phyloP scores from a whole-genome alignment of 2,888 invertebrate species.

The Callyntrura guangdongensis region DNA sequence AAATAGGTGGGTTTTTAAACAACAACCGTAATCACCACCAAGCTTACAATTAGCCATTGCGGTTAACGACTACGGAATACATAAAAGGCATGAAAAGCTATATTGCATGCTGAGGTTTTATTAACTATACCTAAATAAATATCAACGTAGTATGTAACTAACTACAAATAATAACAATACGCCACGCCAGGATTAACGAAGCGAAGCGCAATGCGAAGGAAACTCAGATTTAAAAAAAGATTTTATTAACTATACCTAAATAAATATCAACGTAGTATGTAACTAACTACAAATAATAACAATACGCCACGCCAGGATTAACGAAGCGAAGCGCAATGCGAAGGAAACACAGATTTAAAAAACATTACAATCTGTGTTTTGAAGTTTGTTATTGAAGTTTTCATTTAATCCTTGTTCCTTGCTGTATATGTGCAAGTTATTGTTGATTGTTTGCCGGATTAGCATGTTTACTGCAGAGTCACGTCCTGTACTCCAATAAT shows the following conservation, averaged over 20 bases:
- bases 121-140: too few species aligned
- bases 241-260: background rate
- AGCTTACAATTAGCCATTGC: background rate
- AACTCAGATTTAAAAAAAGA: background rate
- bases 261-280: too few species aligned
- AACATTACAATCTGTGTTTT: slow-evolving; percentile 23
- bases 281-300: background rate
- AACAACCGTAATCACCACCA: background rate
- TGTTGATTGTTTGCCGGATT: slow-evolving; percentile 63
- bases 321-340: background rate
- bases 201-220: background rate
- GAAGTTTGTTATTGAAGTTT: background rate
- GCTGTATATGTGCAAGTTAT: slow-evolving; percentile 25
- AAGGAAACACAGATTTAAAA: background rate
- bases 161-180: background rate
- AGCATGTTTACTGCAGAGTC: slow-evolving; percentile 38
- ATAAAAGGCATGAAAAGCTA: background rate
- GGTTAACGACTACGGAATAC: background rate
- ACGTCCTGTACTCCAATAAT: slow-evolving; percentile 62
- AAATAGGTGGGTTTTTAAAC: background rate
- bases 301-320: background rate
- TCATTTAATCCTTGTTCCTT: background rate
- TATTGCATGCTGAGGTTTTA: background rate
- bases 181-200: background rate
- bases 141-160: too few species aligned